Base-by-base conservation (phyloP, 2,888 invertebrate genomes). In the Sycophila texana region DNA sequence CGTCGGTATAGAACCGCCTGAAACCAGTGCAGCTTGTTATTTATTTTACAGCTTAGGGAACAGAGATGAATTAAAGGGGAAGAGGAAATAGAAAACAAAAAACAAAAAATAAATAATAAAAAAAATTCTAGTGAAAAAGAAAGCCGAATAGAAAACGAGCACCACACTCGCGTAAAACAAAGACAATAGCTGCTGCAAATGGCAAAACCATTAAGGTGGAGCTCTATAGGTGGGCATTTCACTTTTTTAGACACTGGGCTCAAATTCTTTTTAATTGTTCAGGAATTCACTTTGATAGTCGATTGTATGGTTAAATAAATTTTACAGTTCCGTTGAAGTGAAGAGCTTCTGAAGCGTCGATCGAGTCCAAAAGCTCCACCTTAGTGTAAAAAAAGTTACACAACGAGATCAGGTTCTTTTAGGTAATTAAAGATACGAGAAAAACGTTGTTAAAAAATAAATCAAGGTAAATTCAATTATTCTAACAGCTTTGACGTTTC, bases 131-230 rank as follows among this genome's bases (percentile, higher is more conserved):
- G 39, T 13, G 30, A 26, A 10, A 30, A 22, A 30, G 61, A 5
- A 26, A 60, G 3, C 12, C 30, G 30, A 68, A 30, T 7, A 70
- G 14, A 47, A 61, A 61, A 72, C 20, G 20, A 20, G 63, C 74
- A 26, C 55, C 55, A 47, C 57, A 57, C 20, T 55, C n/a, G 47
- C 65, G 66, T 49, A 5, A 49, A 57, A 47, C 65, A 57, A 57
- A 74, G 57, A 66, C 74, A 57, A 66, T 63, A 55, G 63, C 30
- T 74, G 57, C 65, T 66, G 65, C 47, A 47, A 74, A 74, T 65
- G 49, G 49, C 22, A 13, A 13, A 49, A 65, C 47, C 68, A 74
- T 71, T 60, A 71, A 74, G 57, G 18, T 57, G 65, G 20, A 74
- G 65, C 49, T 74, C 74, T 47, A 47, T 14, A 49, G 49, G 2